These are phyloP conservation scores for Anser cygnoides DNA, from an alignment of 2,113 vertebrate genomes.

Conservation along the genomic window DNA sequence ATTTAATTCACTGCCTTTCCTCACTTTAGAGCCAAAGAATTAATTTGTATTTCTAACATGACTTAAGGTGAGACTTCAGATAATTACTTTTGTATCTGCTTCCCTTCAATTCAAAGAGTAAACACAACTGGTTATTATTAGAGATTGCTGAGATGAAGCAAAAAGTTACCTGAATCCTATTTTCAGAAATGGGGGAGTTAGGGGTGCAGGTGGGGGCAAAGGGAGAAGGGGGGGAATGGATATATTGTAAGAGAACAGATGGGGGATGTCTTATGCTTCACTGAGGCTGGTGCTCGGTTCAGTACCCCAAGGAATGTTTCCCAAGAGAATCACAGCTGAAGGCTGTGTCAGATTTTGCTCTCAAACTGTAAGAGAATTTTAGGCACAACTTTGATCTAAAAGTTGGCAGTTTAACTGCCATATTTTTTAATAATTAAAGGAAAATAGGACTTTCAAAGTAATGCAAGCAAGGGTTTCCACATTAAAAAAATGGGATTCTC, in stretches of 20 bases:
- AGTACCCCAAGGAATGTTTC: background rate
- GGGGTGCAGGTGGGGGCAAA: background rate
- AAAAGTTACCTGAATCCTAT: background rate
- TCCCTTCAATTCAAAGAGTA: background rate
- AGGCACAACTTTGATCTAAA: background rate
- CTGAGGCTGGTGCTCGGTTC: background rate
- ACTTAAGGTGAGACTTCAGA: background rate
- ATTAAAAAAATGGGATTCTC: fast-evolving
- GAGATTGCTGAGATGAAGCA: background rate
- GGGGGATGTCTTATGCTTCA: background rate
- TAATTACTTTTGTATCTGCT: background rate
- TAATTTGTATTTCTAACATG: background rate
- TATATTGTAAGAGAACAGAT: background rate
- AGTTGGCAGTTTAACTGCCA: background rate
- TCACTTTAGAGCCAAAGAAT: background rate
- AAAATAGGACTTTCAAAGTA: background rate
- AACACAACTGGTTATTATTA: background rate
- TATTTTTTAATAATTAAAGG: background rate
- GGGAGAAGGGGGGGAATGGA: background rate
- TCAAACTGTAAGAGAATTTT: background rate
- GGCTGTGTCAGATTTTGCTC: background rate
- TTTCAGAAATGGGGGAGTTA: background rate
- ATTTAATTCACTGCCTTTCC: background rate
- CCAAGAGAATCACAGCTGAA: background rate
- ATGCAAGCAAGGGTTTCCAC: background rate